These are phyloP conservation scores for Tokudaia muenninki DNA, from an alignment of 2,797 vertebrate species.

Conservation along the genomic window DNA sequence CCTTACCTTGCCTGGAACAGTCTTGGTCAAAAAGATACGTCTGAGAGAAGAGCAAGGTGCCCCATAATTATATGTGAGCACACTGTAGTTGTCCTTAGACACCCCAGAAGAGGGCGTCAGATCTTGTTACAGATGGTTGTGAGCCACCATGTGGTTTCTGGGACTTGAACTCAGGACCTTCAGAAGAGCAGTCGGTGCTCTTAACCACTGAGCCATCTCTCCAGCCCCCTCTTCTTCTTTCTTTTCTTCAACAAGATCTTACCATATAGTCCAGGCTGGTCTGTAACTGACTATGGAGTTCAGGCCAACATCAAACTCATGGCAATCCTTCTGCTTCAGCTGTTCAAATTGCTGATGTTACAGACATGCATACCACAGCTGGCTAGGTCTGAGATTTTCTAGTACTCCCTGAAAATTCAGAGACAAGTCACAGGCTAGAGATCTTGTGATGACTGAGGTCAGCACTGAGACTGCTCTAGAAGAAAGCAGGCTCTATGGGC, in stretches of 20 bases:
- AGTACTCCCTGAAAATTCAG: conserved; percentile 21
- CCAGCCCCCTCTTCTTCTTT: no score
- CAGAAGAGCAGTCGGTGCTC: no score
- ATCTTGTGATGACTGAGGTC: conserved; percentile 30
- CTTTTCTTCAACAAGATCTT: neutral
- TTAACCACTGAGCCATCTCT: no score
- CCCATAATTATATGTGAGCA: no score
- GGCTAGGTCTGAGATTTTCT: conserved; percentile 51
- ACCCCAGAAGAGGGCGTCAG: no score
- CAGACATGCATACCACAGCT: neutral
- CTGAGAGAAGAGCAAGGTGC: neutral
- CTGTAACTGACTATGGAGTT: neutral
- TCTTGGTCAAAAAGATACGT: neutral
- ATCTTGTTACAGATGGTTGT: no score
- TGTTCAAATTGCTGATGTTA: neutral
- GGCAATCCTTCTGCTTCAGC: neutral
- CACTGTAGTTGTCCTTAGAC: no score
- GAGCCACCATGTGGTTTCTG: no score
- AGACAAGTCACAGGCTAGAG: conserved; percentile 40
- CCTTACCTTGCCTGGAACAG: neutral
- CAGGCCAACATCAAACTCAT: neutral
- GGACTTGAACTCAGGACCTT: no score
- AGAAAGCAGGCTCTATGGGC: neutral
- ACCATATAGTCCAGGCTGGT: neutral
- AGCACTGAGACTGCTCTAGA: neutral